These are phyloP conservation scores for Apistogramma diplotaenia DNA, from an alignment of 2,113 vertebrate species.

Conservation along the genomic window DNA sequence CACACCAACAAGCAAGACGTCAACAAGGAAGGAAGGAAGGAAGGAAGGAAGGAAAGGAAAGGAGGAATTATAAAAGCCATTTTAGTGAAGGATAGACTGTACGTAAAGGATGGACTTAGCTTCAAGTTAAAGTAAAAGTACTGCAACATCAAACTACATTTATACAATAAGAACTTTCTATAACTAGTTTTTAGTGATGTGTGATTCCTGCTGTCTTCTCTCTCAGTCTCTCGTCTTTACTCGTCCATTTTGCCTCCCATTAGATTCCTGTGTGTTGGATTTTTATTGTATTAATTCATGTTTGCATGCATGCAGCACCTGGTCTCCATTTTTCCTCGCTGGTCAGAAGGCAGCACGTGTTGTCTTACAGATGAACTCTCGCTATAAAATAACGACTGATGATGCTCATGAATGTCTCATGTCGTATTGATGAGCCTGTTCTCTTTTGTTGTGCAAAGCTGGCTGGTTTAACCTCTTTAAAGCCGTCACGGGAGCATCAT, in stretches of 20 bases:
- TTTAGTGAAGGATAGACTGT: neutral
- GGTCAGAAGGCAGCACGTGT: neutral
- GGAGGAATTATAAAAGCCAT: neutral
- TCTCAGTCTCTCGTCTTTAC: fast-evolving
- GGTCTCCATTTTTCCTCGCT: neutral
- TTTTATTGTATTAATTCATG: neutral
- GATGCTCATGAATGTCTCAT: fast-evolving
- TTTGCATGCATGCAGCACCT: neutral
- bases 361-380: neutral
- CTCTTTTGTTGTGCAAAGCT: neutral
- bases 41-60: neutral
- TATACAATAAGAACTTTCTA: neutral
- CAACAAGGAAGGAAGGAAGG: neutral
- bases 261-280: neutral
- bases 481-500: neutral
- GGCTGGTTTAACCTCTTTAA: neutral
- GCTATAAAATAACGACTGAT: neutral
- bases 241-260: neutral
- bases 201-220: neutral
- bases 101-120: neutral
- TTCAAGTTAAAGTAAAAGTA: neutral
- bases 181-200: neutral
- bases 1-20: too few relatives aligned
- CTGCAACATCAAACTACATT: neutral
- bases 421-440: neutral